Conservation (phyloP, 1,140 invertebrate genomes). For the Heliconius hewitsoni region DNA sequence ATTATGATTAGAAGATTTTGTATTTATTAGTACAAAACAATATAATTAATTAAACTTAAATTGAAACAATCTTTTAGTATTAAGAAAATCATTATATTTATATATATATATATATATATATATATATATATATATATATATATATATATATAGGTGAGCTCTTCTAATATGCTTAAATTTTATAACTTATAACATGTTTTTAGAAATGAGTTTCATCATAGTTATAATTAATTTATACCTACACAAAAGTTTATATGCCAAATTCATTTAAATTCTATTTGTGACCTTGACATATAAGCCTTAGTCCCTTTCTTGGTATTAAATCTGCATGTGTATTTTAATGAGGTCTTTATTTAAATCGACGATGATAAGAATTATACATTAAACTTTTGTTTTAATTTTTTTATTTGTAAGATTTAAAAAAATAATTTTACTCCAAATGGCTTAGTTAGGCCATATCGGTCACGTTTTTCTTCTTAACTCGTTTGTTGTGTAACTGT, state of each 20-base stretch:
- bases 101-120: no score
- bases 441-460: constrained; percentile 30
- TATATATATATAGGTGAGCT: not conserved
- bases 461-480: constrained; percentile 25
- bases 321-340: constrained; percentile 14
- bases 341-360: constrained; percentile 2
- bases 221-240: constrained; percentile 24
- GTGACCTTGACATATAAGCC: constrained; percentile 52
- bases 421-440: not conserved
- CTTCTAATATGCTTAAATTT: not conserved
- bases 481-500: constrained; percentile 21
- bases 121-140: not conserved
- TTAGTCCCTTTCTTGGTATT: constrained; percentile 41
- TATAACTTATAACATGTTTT: not conserved
- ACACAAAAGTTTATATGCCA: constrained; percentile 33
- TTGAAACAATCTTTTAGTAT: no score
- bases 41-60: not conserved
- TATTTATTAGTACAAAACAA: not conserved
- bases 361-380: not conserved
- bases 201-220: not conserved
- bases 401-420: not conserved
- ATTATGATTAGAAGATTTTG: not conserved
- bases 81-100: no score
- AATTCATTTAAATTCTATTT: constrained; percentile 23
- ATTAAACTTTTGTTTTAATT: not conserved